Percentiles rank a stretch among this genome's conserved stretches.
Conservation (phyloP, 2,113 vertebrate species). For the Dolichotis patagonum region DNA sequence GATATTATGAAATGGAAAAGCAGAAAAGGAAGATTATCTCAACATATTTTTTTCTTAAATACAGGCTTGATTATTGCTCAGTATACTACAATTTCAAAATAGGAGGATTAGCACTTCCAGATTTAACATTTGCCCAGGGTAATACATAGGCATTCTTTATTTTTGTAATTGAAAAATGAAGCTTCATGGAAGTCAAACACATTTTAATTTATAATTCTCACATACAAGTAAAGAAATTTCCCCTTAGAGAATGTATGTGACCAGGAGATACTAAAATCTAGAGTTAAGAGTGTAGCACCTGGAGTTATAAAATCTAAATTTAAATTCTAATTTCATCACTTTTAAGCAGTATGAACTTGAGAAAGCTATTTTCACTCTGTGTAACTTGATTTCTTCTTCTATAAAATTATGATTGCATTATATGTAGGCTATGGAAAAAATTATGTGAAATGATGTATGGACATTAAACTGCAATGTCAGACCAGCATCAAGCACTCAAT, state of each 20-base stretch:
- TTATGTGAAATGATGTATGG: background rate
- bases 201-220: constrained; percentile 14
- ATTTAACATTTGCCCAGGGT: background rate
- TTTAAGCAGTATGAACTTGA: background rate
- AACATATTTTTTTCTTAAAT: background rate
- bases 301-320: background rate
- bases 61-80: background rate
- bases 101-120: background rate
- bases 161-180: constrained; percentile 1
- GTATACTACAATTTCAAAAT: background rate
- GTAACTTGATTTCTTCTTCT: background rate
- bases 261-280: background rate
- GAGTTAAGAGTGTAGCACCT: background rate
- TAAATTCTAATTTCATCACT: background rate
- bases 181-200: background rate
- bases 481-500: background rate
- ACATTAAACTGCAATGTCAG: background rate
- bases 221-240: background rate
- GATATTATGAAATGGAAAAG: background rate
- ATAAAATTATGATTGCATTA: background rate
- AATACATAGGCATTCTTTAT: background rate
- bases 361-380: background rate
- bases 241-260: background rate
- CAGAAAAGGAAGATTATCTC: background rate
- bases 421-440: background rate